A percentile compares a stretch with the other conserved stretches of the same genome.
These are phyloP conservation scores for Forpus xanthops DNA, from an alignment of 2,797 vertebrate genomes.

Conservation along the genomic window DNA sequence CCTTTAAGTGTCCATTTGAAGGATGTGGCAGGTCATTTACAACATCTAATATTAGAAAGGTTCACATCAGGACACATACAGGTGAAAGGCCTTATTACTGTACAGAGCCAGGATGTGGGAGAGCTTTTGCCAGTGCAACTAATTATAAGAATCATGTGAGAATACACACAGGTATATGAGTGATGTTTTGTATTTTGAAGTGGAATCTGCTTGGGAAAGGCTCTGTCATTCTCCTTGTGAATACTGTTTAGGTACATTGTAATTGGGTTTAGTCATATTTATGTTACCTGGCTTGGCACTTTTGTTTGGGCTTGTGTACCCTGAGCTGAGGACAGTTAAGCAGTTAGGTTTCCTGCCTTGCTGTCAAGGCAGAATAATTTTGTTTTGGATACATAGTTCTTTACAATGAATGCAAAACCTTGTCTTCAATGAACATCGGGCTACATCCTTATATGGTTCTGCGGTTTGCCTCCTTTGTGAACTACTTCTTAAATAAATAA, in stretches of 20 bases:
- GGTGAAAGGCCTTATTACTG: constrained; percentile 98
- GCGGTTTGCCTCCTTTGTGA: not conserved
- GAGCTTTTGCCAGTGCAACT: constrained; percentile 97
- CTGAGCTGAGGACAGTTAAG: not conserved
- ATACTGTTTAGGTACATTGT: not conserved
- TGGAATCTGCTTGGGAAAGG: not conserved
- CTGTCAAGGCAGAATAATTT: not conserved
- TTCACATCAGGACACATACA: constrained; percentile 98
- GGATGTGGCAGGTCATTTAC: constrained; percentile 97
- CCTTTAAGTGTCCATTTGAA: constrained; percentile 96
- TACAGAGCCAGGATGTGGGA: constrained; percentile 95
- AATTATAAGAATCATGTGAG: constrained; percentile 99
- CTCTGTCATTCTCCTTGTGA: not conserved
- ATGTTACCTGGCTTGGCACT: not conserved
- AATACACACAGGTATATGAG: constrained; percentile 91
- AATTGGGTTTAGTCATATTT: not conserved
- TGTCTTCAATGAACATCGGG: not conserved
- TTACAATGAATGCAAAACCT: not conserved
- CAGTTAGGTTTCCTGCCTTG: not conserved
- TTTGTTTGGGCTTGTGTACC: not conserved
- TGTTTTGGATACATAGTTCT: not conserved
- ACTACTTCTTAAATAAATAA: not conserved
- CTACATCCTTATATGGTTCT: not conserved
- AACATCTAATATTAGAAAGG: constrained; percentile 98
- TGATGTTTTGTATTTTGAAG: constrained; percentile 10